Evolutionary conservation across 2,797 vertebrate species (phyloP), one percentile per base, ranked within the genome.

Genomic region (Danio kyathit): DNA sequence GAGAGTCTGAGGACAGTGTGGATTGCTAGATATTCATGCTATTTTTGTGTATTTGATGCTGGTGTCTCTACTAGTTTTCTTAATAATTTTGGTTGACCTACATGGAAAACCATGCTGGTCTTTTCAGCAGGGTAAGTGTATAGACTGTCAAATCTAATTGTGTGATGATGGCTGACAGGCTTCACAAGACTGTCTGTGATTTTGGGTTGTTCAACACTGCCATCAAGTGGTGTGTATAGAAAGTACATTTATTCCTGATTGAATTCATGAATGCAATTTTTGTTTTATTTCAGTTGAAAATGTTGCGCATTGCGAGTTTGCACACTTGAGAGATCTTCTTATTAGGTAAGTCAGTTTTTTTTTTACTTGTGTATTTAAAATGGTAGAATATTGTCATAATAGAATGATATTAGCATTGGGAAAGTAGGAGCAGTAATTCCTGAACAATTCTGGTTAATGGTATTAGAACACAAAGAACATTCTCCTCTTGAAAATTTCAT

Each of bases 241-340:
- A 73, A 61, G 41, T 64, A 51, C 57, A 70, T 3, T 43, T 7
- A 48, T 57, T 38, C 8, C 46, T 21, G 14, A 38, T 43, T 48
- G 11, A 51, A n/a, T 59, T 71, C 7, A 29, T 59, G 54, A 65
- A 67, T 8, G 29, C 61, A 21, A 14, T 57, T 64, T 64, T 74
- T 72, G 70, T 6, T 84, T 48, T 63, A 92, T 91, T 85, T 29
- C 94, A 99, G 97, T 99, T 89, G 97, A 99, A 93, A 99, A 99
- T 84, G 90, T 94, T 0, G 94, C 88, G 0, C 97, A 99, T 88
- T 98, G 97, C 0, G 97, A 99, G 91, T 98, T 99, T 88, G 93
- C 96, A 87, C 93, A 96, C 73, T 93, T 99, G 89, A 93, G 93
- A 89, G 97, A 99, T 90, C 94, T 99, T 56, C 96, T 99, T 65